Percentiles rank a stretch among this genome's conserved stretches.
phyloP scores from a whole-genome alignment of 1,140 invertebrate genomes.

The Apolygus lucorum region DNA sequence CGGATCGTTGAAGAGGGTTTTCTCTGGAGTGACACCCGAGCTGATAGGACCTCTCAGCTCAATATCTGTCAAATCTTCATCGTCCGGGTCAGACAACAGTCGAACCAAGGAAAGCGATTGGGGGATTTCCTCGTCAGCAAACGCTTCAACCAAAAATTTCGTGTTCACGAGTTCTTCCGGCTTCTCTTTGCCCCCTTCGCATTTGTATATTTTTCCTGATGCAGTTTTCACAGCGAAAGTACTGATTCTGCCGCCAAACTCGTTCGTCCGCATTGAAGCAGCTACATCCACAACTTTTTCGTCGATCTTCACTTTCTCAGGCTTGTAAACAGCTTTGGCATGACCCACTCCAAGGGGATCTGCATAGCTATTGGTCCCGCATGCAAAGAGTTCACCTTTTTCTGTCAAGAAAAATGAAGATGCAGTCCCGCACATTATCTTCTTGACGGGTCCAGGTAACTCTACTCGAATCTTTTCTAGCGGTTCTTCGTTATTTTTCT shows the following conservation, averaged over 20 bases:
- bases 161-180: background rate
- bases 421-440: background rate
- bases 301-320: background rate
- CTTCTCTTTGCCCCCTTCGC: background rate
- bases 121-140: background rate
- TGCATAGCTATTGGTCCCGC: background rate
- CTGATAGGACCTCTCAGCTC: background rate
- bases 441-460: background rate
- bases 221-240: background rate
- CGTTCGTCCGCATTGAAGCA: background rate
- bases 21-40: too few relatives aligned
- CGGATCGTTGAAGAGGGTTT: background rate
- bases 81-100: background rate
- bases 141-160: background rate
- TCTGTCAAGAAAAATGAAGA: background rate
- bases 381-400: background rate
- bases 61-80: background rate
- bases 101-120: background rate
- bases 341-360: background rate
- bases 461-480: background rate
- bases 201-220: background rate
- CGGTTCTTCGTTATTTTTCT: background rate
- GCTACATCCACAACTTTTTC: background rate
- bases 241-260: background rate
- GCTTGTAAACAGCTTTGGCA: background rate